A percentile compares a stretch with the other conserved stretches of the same genome.
phyloP scores from a whole-genome alignment of 2,888 invertebrate species.

The Blastobasis lacticolella region DNA sequence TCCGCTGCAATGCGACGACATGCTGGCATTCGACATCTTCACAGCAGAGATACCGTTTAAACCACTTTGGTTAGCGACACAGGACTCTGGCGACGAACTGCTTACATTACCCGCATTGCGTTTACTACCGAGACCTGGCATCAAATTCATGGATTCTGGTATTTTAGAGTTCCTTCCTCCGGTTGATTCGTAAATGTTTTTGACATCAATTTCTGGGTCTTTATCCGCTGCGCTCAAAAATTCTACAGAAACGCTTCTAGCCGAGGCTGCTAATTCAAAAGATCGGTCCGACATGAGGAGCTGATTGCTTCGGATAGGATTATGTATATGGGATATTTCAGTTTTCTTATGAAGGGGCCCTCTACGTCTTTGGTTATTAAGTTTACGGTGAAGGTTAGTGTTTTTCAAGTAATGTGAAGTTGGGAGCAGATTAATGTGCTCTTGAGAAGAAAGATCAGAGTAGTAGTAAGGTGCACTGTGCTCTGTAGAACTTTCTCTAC shows the following conservation, averaged over 20 bases:
- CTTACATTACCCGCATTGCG: constrained; percentile 42
- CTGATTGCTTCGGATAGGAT: constrained; percentile 75
- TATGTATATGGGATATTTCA: constrained; percentile 83
- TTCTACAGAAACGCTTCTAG: constrained; percentile 78
- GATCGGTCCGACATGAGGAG: constrained; percentile 42
- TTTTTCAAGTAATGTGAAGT: constrained; percentile 65
- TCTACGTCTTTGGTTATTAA: constrained; percentile 84
- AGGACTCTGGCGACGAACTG: constrained; percentile 38
- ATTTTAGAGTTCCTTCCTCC: constrained; percentile 75
- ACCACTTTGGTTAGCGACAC: constrained; percentile 21
- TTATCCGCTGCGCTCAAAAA: constrained; percentile 79
- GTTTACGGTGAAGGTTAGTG: constrained; percentile 66
- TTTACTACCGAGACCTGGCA: constrained; percentile 64
- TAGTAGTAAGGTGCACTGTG: constrained; percentile 90
- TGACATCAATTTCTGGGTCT: constrained; percentile 78
- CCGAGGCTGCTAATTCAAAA: constrained; percentile 72
- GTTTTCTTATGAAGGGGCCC: constrained; percentile 74
- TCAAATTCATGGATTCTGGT: constrained; percentile 66
- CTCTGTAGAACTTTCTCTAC: constrained; percentile 77
- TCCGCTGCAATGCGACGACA: constrained; percentile 65
- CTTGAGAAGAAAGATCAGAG: constrained; percentile 80
- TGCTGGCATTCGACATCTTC: constrained; percentile 58
- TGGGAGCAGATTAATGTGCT: constrained; percentile 61
- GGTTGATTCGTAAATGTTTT: constrained; percentile 82
- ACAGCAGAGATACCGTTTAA: constrained; percentile 36